Evolutionary conservation across 2,888 invertebrate species (phyloP).

Genomic region (Campoplex nolae): DNA sequence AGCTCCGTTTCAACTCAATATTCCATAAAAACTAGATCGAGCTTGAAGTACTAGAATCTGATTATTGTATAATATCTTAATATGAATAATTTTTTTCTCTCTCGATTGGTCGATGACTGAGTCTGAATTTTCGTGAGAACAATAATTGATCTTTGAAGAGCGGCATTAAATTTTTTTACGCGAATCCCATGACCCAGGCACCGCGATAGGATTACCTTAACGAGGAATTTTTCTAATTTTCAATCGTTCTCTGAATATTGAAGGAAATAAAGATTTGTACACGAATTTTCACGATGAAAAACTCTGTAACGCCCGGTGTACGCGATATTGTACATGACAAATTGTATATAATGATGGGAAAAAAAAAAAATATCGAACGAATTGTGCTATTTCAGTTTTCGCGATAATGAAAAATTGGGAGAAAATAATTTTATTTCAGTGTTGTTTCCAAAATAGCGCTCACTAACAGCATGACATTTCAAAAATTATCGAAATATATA

Average conservation of each 20-base stretch:
- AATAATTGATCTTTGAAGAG: too few species aligned
- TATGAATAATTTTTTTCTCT: too few species aligned
- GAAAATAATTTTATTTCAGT: conserved; percentile 12
- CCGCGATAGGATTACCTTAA: too few species aligned
- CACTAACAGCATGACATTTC: conserved; percentile 84
- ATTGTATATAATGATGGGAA: conserved; percentile 67
- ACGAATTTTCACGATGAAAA: conserved; percentile 66
- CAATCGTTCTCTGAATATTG: conserved; percentile 24
- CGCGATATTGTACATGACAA: conserved; percentile 78
- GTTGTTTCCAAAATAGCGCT: conserved; percentile 63
- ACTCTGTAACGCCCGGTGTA: conserved; percentile 60
- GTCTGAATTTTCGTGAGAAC: too few species aligned
- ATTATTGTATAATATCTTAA: too few species aligned
- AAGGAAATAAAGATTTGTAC: conserved; percentile 49
- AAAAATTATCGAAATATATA: conserved; percentile 38
- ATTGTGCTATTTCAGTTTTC: conserved; percentile 54
- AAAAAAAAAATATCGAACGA: conserved; percentile 66
- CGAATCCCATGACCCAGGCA: too few species aligned
- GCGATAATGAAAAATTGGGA: conserved; percentile 32
- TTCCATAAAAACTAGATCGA: too few species aligned
- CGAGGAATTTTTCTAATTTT: conserved; percentile 11
- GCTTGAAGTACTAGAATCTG: too few species aligned
- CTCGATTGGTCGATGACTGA: too few species aligned
- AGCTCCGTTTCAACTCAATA: too few species aligned
- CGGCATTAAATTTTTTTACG: too few species aligned